Base-by-base conservation (phyloP, 2,888 invertebrate genomes). In the Aplocera efformata region DNA sequence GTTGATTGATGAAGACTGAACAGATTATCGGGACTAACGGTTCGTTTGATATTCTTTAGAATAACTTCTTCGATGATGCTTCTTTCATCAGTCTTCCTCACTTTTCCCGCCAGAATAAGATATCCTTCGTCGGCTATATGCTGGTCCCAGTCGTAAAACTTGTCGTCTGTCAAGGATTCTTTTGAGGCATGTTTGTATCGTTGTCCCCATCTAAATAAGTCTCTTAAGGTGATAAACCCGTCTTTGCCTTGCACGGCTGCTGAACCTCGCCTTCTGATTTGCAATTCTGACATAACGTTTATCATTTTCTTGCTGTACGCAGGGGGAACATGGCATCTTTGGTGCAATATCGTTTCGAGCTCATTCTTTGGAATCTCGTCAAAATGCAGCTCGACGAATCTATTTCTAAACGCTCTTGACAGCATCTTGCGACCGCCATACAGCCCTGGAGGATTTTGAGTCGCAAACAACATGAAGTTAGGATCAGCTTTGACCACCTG, bases 351-450 rank as follows among this genome's bases (percentile, higher is more conserved):
- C 0, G 89, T 91, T 76, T 96, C 95, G 42, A 99, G 79, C 70
- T 99, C 99, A 0, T 79, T 73, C 7, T 93, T 89, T 0, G 99
- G 99, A 65, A 99, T 97, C 72, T 98, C 97, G 63, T 96, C 95
- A 72, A 99, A 99, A 76, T 99, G 98, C 2, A 99, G 84, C 74
- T 99, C 98, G 5, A 99, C 95, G 75, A 99, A 99, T 54, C 99
- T 91, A 75, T 99, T 99, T 60, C 98, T 92, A 67, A 99, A 99
- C 0, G 99, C 99, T 53, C 99, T 90, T 0, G 99, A 99, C 3
- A 99, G 79, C 78, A 96, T 94, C 90, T 98, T 99, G 31, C 99
- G 90, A 0, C 99, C 99, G 1, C 98, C 99, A 66, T 99, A 99
- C 1, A 94, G 78, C 0, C 97, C 97, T 0, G 99, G 98, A 1